phyloP scores from a whole-genome alignment of 2,113 vertebrate genomes.

The Xenotilapia caudafasciata region DNA sequence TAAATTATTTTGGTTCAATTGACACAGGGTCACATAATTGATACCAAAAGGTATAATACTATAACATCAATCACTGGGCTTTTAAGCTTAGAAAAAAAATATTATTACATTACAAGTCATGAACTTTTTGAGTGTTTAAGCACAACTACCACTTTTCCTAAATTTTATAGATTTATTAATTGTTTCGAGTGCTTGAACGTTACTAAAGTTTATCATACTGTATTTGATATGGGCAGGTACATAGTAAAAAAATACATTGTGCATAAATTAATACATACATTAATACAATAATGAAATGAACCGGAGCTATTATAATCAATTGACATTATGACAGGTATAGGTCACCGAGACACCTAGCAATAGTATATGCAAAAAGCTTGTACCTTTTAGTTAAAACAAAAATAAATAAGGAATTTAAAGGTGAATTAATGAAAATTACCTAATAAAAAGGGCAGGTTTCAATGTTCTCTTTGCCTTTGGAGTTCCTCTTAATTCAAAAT shows the following conservation, averaged over 20 bases:
- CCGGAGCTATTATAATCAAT: background rate
- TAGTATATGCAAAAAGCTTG: background rate
- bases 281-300: background rate
- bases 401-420: background rate
- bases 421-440: constrained; percentile 14
- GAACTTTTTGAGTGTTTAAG: background rate
- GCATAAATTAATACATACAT: background rate
- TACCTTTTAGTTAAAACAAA: background rate
- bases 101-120: background rate
- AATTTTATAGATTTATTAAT: background rate
- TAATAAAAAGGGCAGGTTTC: constrained; percentile 6
- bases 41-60: background rate
- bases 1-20: background rate
- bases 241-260: background rate
- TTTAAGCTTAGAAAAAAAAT: background rate
- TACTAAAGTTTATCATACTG: background rate
- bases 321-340: background rate
- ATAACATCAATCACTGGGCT: background rate
- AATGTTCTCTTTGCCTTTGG: constrained; percentile 30
- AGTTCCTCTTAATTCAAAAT: constrained; percentile 42
- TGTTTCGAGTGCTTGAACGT: background rate
- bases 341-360: background rate
- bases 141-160: background rate
- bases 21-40: background rate
- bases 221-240: background rate